Percentiles rank a stretch among this genome's conserved stretches.
These are phyloP conservation scores for Anguilla obscura DNA, from an alignment of 2,797 vertebrate genomes.

Conservation along the genomic window DNA sequence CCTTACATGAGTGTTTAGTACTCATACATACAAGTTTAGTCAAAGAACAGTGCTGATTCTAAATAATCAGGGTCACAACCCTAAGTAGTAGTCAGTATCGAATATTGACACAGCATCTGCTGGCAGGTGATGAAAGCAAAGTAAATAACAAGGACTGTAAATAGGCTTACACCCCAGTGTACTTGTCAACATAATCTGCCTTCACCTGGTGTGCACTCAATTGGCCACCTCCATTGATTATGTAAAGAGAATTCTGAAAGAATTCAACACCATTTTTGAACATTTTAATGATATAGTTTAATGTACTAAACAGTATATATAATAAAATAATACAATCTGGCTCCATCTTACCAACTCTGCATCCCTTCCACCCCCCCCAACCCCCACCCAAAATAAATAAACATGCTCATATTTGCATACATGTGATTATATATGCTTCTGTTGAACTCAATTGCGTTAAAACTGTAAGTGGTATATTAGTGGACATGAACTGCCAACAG, in stretches of 20 bases:
- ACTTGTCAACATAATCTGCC: not conserved
- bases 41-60: not conserved
- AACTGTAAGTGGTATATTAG: not conserved
- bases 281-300: not conserved
- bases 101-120: not conserved
- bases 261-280: not conserved
- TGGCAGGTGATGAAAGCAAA: not conserved
- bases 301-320: not conserved
- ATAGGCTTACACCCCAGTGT: not conserved
- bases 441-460: not conserved
- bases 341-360: not conserved
- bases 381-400: not conserved
- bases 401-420: not conserved
- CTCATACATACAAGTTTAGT: not conserved
- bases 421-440: not conserved
- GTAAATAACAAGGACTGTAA: not conserved
- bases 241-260: not conserved
- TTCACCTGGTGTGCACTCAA: not conserved
- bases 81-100: not conserved
- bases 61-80: not conserved
- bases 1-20: not conserved
- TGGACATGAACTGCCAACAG: conserved; percentile 12
- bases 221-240: not conserved
- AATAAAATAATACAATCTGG: not conserved
- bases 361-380: not conserved